Base-by-base conservation (phyloP, 2,888 invertebrate genomes). In the Callinectes sapidus region DNA sequence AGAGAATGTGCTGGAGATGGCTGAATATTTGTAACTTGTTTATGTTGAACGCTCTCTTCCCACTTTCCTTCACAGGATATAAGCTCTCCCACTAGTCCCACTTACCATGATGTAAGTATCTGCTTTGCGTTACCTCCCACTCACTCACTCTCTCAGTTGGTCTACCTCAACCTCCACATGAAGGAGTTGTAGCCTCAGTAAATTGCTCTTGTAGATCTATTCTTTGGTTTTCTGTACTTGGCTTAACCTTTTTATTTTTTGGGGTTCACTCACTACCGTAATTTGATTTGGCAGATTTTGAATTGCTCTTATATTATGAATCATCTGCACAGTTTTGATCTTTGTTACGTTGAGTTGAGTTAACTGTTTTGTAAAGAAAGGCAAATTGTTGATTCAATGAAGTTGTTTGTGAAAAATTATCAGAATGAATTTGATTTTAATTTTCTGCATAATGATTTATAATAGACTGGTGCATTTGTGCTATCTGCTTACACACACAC, bases 1-100 rank as follows among this genome's bases (percentile, higher is more conserved):
- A 42, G 48, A 71, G 71, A n/a, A 71, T n/a, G 32, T 23, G 28
- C 48, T 32, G 54, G 85, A 81, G 32, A 85, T 90, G 81, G 81
- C 89, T 89, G 54, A 39, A 54, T 32, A 55, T 88, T 35, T 85
- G 85, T 92, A 55, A 81, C 55, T 39, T 89, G 81, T 88, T 90
- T 92, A 66, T 92, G 90, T 90, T 92, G 90, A 91, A 92, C 32
- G 90, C 89, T 90, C 32, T 81, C 81, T 92, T 92, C 91, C 91
- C 90, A 93, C 93, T 94, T 93, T 93, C 94, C 94, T 94, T 92
- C 93, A 77, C 95, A 95, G 93, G 95, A 95, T 85, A 95, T 97
- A 95, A 96, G 94, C 90, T 94, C 97, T 89, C 97, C 97, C 71
- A 96, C 97, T 94, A 97, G 97, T 95, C 97, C 97, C 66, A 92